Conservation (phyloP, 2,797 vertebrate species). For the Oreonectes daqikongensis region DNA sequence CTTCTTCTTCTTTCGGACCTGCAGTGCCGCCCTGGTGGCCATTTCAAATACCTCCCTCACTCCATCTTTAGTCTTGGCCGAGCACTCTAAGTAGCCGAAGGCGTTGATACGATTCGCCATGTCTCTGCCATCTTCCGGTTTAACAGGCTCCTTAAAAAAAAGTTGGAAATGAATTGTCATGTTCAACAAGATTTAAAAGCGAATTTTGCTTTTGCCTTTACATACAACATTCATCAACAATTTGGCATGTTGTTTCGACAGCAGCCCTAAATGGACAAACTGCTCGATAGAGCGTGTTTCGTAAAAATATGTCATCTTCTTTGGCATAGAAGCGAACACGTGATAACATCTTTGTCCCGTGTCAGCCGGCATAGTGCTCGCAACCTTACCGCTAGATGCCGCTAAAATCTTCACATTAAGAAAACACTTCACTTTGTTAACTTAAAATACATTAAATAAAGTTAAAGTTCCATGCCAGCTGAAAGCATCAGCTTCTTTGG, state of each 20-base stretch:
- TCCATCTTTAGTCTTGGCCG: slow-evolving; percentile 96
- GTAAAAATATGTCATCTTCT: too few species aligned
- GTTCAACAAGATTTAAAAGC: not conserved
- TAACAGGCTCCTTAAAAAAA: slow-evolving; percentile 87
- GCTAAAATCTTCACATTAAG: too few species aligned
- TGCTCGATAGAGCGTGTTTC: too few species aligned
- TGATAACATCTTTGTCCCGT: too few species aligned
- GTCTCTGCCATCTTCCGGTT: slow-evolving; percentile 93
- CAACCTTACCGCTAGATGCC: too few species aligned
- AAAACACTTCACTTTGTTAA: too few species aligned
- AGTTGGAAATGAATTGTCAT: not conserved
- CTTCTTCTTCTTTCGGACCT: slow-evolving; percentile 92
- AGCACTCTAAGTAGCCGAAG: slow-evolving; percentile 96
- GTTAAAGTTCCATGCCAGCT: not conserved
- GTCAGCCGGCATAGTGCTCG: too few species aligned
- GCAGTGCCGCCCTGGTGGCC: slow-evolving; percentile 94
- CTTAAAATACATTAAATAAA: not conserved
- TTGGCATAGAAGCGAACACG: too few species aligned
- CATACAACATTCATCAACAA: too few species aligned
- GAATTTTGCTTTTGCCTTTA: not conserved
- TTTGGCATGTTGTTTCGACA: too few species aligned
- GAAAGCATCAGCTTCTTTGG: not conserved
- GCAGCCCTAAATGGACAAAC: too few species aligned
- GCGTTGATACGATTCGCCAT: slow-evolving; percentile 93
- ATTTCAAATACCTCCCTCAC: slow-evolving; percentile 97